phyloP scores from a whole-genome alignment of 2,888 invertebrate genomes.

The Parapristionchus giblindavisi region DNA sequence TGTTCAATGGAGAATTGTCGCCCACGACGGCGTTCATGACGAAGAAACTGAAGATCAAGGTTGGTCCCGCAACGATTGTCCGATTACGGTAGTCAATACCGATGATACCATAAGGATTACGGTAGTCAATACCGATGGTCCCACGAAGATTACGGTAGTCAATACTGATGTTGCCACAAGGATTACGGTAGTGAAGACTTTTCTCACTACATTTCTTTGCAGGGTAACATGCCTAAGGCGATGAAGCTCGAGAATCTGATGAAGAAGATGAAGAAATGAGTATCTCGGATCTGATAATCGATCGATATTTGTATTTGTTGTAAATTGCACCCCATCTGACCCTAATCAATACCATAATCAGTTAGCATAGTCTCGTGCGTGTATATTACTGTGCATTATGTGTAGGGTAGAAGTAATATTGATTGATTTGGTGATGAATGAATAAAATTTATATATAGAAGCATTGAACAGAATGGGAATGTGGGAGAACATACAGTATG shows the following conservation, averaged over 20 bases:
- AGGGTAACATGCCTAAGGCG: slow-evolving; percentile 88
- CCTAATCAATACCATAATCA: too few relatives aligned
- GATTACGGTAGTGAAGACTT: not conserved
- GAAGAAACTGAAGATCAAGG: slow-evolving; percentile 87
- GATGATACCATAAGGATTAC: not conserved
- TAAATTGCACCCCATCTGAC: too few relatives aligned
- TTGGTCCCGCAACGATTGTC: slow-evolving; percentile 1
- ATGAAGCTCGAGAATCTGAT: slow-evolving; percentile 92
- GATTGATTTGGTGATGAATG: too few relatives aligned
- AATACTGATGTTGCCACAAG: not conserved
- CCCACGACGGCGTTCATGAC: slow-evolving; percentile 93
- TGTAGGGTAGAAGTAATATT: too few relatives aligned
- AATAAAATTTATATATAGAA: too few relatives aligned
- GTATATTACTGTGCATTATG: too few relatives aligned
- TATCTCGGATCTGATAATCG: too few relatives aligned
- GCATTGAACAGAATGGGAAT: too few relatives aligned
- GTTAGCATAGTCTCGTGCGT: too few relatives aligned
- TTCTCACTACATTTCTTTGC: not conserved
- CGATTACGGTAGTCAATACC: not conserved
- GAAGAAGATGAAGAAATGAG: slow-evolving; percentile 69
- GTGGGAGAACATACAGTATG: too few relatives aligned
- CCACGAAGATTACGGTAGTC: not conserved
- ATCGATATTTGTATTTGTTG: too few relatives aligned
- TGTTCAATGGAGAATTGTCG: slow-evolving; percentile 82
- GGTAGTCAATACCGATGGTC: not conserved